Percentiles rank a stretch among this genome's conserved stretches.
Evolutionary conservation across 92 coral and sea anemone species (phyloP).

Genomic region (Paragorgia papillata): DNA sequence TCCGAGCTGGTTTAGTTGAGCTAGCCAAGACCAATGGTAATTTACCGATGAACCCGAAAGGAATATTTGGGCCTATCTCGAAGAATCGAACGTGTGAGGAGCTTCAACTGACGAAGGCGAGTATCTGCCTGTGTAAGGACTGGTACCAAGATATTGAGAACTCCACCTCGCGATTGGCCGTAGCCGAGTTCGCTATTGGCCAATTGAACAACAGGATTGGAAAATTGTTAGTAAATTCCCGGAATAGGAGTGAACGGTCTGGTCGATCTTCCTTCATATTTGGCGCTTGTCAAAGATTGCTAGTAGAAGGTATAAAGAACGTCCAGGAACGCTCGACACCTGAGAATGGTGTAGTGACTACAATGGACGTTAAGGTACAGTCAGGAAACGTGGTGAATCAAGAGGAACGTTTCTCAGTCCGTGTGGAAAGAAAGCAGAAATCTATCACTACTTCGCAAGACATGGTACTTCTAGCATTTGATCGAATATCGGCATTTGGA

Average conservation of each 20-base stretch:
- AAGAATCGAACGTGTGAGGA: constrained; percentile 28
- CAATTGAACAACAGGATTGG: constrained; percentile 20
- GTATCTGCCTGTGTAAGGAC: constrained; percentile 18
- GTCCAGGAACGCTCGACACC: constrained; percentile 62
- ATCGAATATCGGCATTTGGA: constrained; percentile 60
- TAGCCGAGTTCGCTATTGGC: no score
- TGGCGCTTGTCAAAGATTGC: constrained; percentile 61
- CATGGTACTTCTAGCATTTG: constrained; percentile 56
- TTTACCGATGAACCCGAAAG: constrained; percentile 8
- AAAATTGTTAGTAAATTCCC: not conserved
- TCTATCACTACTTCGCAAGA: constrained; percentile 29
- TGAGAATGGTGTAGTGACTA: constrained; percentile 48
- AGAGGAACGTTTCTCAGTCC: constrained; percentile 67
- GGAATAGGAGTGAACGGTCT: not conserved
- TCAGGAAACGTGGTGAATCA: constrained; percentile 65
- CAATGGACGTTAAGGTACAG: no score
- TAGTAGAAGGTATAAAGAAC: constrained; percentile 53
- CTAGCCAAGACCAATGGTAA: constrained; percentile 1
- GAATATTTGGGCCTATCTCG: constrained; percentile 14
- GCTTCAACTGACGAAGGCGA: not conserved
- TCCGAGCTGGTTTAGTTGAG: constrained; percentile 25
- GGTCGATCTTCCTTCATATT: not conserved
- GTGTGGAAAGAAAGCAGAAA: constrained; percentile 45
- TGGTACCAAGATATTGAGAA: constrained; percentile 7
- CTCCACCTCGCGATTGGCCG: not conserved